Base-by-base conservation (phyloP, 2,797 vertebrate genomes). In the Bradypodion pumilum region DNA sequence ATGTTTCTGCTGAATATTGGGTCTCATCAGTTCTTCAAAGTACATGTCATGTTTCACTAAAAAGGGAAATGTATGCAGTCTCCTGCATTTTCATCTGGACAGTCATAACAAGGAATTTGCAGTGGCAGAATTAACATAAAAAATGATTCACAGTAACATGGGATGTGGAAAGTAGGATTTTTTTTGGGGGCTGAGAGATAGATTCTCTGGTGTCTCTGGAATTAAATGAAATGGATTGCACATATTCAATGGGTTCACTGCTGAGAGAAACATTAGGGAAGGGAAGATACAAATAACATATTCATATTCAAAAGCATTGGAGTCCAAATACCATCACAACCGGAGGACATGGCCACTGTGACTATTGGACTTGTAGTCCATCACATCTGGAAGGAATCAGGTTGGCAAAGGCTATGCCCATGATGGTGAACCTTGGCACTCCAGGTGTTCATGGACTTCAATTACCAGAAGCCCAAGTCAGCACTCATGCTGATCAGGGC, bases 61-160 rank as follows among this genome's bases (percentile, higher is more conserved):
- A 86, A 82, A 78, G 49, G 63, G 46, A 88, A 80, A 82, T 87
- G 89, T 89, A 73, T 69, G 82, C 82, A 84, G 83, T 88, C 81
- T 84, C 70, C 85, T 88, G 86, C 75, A 82, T 91, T 86, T 86
- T 91, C 86, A 85, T 83, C 83, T 37, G 78, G 56, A 83, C 88
- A 70, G 78, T 86, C 1, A 8, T 83, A 88, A 84, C 56, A 84
- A 89, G 56, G 62, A 91, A 83, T 85, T 84, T 89, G 88, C 80
- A 87, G 74, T 82, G 68, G 82, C 82, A 86, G 87, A 80, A 79
- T 92, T 92, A 92, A 87, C 86, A 87, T 91, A 66, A 85, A 87
- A 92, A 87, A 87, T 84, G 89, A 83, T 85, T 90, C 85, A 88
- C 62, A 88, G 86, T 84, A 91, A 90, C 72, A 81, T 73, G 86